phyloP scores from a whole-genome alignment of 2,797 vertebrate species.

The Strix occidentalis region DNA sequence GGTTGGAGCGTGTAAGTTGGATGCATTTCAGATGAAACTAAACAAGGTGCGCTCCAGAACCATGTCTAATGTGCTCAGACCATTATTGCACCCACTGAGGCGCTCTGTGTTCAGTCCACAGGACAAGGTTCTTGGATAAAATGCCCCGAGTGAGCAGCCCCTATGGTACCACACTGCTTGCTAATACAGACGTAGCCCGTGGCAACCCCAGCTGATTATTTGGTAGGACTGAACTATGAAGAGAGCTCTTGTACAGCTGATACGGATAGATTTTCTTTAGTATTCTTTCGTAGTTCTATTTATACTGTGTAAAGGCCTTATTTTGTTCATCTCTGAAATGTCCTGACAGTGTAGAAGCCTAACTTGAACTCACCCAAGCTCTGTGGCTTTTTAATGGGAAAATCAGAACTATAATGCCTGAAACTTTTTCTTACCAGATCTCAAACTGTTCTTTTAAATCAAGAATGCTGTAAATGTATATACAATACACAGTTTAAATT shows the following conservation, averaged over 20 bases:
- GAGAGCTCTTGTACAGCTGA: neutral
- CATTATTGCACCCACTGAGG: neutral
- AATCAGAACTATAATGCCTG: neutral
- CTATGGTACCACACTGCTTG: neutral
- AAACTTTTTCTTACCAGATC: neutral
- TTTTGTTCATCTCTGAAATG: neutral
- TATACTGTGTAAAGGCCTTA: neutral
- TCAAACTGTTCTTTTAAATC: neutral
- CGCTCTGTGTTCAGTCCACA: neutral
- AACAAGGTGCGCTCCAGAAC: neutral
- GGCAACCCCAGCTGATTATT: neutral
- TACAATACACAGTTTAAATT: neutral
- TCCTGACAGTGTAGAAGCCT: neutral
- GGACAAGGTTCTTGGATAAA: neutral
- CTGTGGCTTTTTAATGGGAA: neutral
- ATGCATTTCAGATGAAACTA: neutral
- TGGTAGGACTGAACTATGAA: neutral
- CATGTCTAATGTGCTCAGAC: fast-evolving
- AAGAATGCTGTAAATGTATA: neutral
- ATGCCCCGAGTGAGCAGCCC: neutral
- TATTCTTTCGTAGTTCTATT: neutral
- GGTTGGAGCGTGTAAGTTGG: neutral
- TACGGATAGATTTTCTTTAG: neutral
- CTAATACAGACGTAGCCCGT: fast-evolving
- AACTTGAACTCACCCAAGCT: neutral